Percentiles rank a stretch among this genome's conserved stretches.
These are phyloP conservation scores for Lepeophtheirus nordmannii DNA, from an alignment of 2,888 invertebrate genomes.

Conservation along the genomic window DNA sequence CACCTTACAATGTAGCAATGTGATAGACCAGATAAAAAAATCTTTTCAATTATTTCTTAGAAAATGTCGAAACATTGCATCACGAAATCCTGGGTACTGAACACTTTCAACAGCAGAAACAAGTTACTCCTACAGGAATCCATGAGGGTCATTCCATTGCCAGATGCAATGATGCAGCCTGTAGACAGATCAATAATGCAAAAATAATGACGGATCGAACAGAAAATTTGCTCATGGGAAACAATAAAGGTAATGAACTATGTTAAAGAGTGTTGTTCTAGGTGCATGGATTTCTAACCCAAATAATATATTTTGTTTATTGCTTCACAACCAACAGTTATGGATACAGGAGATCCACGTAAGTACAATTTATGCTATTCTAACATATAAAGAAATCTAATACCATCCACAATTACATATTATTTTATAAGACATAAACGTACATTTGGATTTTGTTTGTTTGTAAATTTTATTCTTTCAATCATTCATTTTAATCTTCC, in stretches of 20 bases:
- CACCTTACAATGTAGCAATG: not conserved
- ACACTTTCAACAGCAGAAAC: not conserved
- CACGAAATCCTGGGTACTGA: not conserved
- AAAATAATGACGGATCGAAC: conserved; percentile 5
- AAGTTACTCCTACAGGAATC: too few species aligned
- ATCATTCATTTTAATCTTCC: too few species aligned
- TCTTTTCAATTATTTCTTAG: not conserved
- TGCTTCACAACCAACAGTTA: not conserved
- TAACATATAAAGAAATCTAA: too few species aligned
- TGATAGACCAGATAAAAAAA: not conserved
- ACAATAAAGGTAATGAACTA: not conserved
- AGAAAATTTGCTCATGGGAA: not conserved
- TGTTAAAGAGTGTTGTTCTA: not conserved
- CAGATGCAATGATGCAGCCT: conserved; percentile 1
- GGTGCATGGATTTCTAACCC: not conserved
- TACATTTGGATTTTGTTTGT: too few species aligned
- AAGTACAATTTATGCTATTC: not conserved
- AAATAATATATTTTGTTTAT: not conserved
- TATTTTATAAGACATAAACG: too few species aligned
- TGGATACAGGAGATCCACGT: conserved; percentile 7
- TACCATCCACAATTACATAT: too few species aligned
- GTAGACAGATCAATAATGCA: not conserved
- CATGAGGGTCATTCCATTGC: not conserved
- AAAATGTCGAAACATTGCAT: not conserved
- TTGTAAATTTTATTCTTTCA: too few species aligned